Evolutionary conservation across 1,140 invertebrate species (phyloP), one percentile per base, ranked within the genome.

Genomic region (Drosophila sproati): DNA sequence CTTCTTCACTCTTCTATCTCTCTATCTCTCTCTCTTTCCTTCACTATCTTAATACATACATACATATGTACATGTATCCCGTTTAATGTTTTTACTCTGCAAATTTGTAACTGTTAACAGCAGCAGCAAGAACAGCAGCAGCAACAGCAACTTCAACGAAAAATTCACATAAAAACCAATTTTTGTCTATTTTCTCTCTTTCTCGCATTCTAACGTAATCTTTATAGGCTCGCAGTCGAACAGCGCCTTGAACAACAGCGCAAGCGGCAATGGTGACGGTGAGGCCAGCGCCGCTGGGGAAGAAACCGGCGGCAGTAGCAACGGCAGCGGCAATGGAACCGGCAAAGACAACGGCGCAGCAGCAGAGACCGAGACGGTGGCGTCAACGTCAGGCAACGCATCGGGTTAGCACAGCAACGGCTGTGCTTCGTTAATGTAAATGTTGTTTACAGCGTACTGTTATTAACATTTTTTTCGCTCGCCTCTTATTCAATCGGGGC

Each of bases 151-250:
- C 56, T 61, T 7, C 20, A 56, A 37, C 28, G 45, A 67, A 2
- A 67, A 34, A 48, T 67, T 67, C 10, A 57, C 52, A 56, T 10
- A 34, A 10, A 67, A 48, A 57, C 7, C 7, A 39, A 39, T 39
- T 45, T 57, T 57, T 59, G 61, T 41, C 50, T 68, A 39, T 41
- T 32, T 41, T 68, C 39, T 57, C 29, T 69, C 57, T 64, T 50
- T 67, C 8, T 68, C 48, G 35, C 39, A 43, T 47, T 45, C 20
- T 8, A 34, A 52, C 54, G n/a, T 34, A 55, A 78, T 37, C 51
- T 51, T 62, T 34, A 35, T 61, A 88, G 85, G 86, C 45, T 88
- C 85, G n/a, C 85, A 88, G 60, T 88, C 85, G 34, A 88, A 88
- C 78, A 88, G 75, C 78, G 85, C 77, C 54, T 60, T 88, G 39